Base-by-base conservation (phyloP, 53 echinoderm and acorn worm species). In the Astropecten irregularis region DNA sequence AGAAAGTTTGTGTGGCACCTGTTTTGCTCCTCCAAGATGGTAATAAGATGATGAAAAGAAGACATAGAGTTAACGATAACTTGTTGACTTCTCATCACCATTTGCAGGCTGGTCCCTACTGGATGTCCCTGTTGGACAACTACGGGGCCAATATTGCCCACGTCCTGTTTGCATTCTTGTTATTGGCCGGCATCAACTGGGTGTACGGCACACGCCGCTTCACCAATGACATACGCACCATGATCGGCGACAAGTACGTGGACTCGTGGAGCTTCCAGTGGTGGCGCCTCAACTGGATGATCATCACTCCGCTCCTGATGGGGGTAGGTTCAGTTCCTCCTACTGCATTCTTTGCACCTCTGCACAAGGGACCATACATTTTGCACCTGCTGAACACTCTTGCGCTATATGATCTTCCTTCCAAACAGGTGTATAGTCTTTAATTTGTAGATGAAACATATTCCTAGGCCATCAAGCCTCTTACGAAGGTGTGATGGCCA, bases 141-240 rank as follows among this genome's bases (percentile, higher is more conserved):
- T 95, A 95, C 33, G 92, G 93, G 4, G 95, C 95, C 11, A 91
- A 86, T 23, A 93, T 95, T 46, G 84, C 90, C 11, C 83, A 90
- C 47, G 51, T 95, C 6, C 20, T 90, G 18, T 93, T 87, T 8
- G 93, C 84, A 1, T 53, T 95, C 18, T 65, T 42, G 2, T 81
- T 89, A 46, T 68, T 68, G 13, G 73, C 59, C 15, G 82, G 69
- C 25, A 66, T 95, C 1, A 76, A 77, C 56, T 95, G 95, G 95
- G 27, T 95, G 40, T 95, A 95, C n/a, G 95, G 95, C n/a, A 44
- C 49, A 21, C 76, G 49, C 14, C 89, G 95, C 10, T 92, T 95
- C 84, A 56, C 20, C 22, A 95, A 95, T 48, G 95, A 95, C 81
- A 95, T 95, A 49, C 86, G 95, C 1, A 54, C 84, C 37, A 95